phyloP scores from a whole-genome alignment of 2,797 vertebrate genomes.

The Anguilla megastoma region DNA sequence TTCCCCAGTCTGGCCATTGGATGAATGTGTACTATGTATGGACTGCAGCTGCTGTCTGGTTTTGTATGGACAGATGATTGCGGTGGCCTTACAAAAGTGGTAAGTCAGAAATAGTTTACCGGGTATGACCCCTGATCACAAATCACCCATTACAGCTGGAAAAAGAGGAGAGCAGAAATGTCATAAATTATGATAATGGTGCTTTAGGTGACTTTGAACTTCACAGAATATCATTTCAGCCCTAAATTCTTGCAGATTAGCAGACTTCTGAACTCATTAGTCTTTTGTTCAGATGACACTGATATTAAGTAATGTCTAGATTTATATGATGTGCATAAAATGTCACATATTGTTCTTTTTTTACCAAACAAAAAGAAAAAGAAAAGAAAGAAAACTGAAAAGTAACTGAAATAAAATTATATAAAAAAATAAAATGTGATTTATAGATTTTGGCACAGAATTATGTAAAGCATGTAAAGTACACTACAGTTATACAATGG shows the following conservation, averaged over 20 bases:
- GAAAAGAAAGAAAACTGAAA: not conserved
- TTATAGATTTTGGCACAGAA: not conserved
- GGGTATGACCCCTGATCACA: slow-evolving; percentile 11
- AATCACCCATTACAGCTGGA: slow-evolving; percentile 22
- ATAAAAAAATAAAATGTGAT: not conserved
- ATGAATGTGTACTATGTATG: not conserved
- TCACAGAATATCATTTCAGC: slow-evolving; percentile 25
- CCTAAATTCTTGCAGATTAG: slow-evolving; percentile 31
- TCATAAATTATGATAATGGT: slow-evolving; percentile 32
- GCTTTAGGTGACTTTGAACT: slow-evolving; percentile 38
- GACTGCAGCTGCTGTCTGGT: not conserved
- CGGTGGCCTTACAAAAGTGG: not conserved
- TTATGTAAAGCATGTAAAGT: not conserved
- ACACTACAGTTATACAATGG: not conserved
- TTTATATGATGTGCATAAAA: slow-evolving; percentile 26
- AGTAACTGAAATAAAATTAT: not conserved
- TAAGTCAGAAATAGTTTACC: slow-evolving; percentile 22
- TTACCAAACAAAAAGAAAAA: not conserved
- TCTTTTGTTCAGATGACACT: slow-evolving; percentile 12
- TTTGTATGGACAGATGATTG: slow-evolving; percentile 9
- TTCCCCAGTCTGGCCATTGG: not conserved
- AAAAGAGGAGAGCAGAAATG: slow-evolving; percentile 16
- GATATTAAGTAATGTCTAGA: slow-evolving; percentile 27
- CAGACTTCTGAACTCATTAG: slow-evolving; percentile 24
- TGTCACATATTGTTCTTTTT: not conserved